These are phyloP conservation scores for Tympanoctomys barrerae DNA, from an alignment of 2,797 vertebrate genomes.

Conservation along the genomic window DNA sequence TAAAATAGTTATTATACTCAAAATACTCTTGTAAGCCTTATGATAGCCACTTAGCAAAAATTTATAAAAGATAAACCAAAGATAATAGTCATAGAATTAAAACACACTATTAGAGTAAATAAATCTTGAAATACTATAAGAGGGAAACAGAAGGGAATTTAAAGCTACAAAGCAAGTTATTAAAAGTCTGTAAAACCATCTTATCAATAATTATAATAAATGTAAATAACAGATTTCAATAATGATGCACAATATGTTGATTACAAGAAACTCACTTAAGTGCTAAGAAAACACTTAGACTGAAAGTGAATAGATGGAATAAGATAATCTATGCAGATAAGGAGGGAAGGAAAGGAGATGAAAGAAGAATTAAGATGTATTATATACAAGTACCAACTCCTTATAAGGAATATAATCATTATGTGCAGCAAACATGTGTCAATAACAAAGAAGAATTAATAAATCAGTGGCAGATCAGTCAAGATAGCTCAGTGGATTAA, in stretches of 20 bases:
- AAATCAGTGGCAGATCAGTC: too few relatives aligned
- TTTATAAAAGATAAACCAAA: background rate
- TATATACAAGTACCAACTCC: background rate
- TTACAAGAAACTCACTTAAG: background rate
- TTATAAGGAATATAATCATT: background rate
- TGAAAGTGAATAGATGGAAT: background rate
- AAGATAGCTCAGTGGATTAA: too few relatives aligned
- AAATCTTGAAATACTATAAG: background rate
- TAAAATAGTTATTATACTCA: background rate
- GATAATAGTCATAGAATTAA: background rate
- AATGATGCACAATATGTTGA: background rate
- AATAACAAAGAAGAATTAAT: background rate
- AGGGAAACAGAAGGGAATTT: background rate
- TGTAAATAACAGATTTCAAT: background rate
- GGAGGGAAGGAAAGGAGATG: background rate
- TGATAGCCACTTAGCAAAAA: background rate
- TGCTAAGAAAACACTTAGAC: background rate
- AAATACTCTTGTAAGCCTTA: background rate
- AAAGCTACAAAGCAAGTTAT: background rate
- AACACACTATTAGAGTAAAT: background rate
- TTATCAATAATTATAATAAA: background rate
- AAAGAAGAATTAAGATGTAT: background rate
- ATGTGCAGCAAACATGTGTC: background rate
- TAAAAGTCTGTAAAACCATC: background rate
- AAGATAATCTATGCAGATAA: background rate